These are phyloP conservation scores for Hylomyscus alleni DNA, from an alignment of 2,797 vertebrate species.

Conservation along the genomic window DNA sequence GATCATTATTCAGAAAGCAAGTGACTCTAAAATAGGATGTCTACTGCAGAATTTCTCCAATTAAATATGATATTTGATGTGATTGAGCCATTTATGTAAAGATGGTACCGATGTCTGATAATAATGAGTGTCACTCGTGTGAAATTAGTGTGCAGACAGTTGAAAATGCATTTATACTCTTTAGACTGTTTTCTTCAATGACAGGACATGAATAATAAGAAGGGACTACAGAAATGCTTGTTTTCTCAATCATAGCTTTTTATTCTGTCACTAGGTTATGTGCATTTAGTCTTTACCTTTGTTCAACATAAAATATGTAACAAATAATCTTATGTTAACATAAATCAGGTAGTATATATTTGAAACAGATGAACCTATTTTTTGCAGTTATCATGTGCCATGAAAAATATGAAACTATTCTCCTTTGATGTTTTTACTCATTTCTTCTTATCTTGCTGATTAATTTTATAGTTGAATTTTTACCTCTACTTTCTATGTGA, in stretches of 20 bases:
- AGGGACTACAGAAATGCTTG: constrained; percentile 38
- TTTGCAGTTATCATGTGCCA: constrained; percentile 76
- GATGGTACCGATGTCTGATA: constrained; percentile 42
- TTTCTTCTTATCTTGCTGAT: constrained; percentile 68
- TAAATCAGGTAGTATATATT: constrained; percentile 30
- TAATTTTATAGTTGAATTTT: constrained; percentile 77
- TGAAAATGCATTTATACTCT: constrained; percentile 26
- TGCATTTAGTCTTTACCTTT: background rate
- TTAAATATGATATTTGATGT: constrained; percentile 61
- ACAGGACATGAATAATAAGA: constrained; percentile 33
- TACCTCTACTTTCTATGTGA: constrained; percentile 80
- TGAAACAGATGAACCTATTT: constrained; percentile 64
- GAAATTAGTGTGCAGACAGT: constrained; percentile 47
- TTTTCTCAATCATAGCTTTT: constrained; percentile 53
- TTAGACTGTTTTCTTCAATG: background rate
- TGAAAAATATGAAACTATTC: constrained; percentile 65
- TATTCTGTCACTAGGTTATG: background rate
- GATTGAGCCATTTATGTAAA: constrained; percentile 72
- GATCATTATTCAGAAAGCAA: constrained; percentile 63
- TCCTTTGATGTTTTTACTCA: constrained; percentile 61
- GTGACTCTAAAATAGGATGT: constrained; percentile 62
- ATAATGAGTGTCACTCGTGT: constrained; percentile 49
- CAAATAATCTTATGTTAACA: constrained; percentile 4
- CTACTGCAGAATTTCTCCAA: constrained; percentile 55
- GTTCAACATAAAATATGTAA: constrained; percentile 35